phyloP scores from a whole-genome alignment of 2,888 invertebrate genomes.

The Eristalis tenax region DNA sequence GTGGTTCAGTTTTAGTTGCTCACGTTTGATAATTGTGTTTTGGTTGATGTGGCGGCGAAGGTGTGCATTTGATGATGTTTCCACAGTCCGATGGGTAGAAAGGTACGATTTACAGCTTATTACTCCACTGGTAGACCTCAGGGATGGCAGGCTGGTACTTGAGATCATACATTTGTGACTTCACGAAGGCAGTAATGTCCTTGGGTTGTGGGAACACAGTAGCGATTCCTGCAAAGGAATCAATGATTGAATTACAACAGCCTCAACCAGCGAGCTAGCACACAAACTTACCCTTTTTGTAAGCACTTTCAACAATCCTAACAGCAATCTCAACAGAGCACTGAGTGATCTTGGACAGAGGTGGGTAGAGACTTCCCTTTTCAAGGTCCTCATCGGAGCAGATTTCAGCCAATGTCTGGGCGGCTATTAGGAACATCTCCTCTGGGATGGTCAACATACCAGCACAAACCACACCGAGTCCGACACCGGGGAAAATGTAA shows the following conservation, averaged over 20 bases:
- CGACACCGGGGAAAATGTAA: constrained; percentile 98
- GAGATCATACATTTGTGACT: constrained; percentile 91
- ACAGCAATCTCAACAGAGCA: constrained; percentile 94
- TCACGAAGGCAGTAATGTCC: constrained; percentile 88
- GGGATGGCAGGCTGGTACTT: constrained; percentile 87
- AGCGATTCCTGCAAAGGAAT: constrained; percentile 85
- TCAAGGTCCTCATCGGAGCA: constrained; percentile 91
- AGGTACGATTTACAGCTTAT: constrained; percentile 79
- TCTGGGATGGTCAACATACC: constrained; percentile 95
- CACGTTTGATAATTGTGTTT: not conserved
- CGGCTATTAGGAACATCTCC: constrained; percentile 94
- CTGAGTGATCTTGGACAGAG: constrained; percentile 89
- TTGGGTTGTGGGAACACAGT: constrained; percentile 89
- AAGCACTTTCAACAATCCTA: constrained; percentile 91
- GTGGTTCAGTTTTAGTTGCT: not conserved
- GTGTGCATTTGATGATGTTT: constrained; percentile 33
- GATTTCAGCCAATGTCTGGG: constrained; percentile 90
- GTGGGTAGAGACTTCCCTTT: constrained; percentile 95
- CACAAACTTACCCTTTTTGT: constrained; percentile 84
- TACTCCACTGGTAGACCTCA: constrained; percentile 83
- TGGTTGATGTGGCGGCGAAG: constrained; percentile 49
- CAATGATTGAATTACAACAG: constrained; percentile 26
- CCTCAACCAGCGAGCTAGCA: constrained; percentile 11
- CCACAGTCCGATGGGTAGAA: constrained; percentile 13
- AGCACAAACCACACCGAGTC: constrained; percentile 93